phyloP scores from a whole-genome alignment of 2,888 invertebrate species.

The Drosophila eohydei region DNA sequence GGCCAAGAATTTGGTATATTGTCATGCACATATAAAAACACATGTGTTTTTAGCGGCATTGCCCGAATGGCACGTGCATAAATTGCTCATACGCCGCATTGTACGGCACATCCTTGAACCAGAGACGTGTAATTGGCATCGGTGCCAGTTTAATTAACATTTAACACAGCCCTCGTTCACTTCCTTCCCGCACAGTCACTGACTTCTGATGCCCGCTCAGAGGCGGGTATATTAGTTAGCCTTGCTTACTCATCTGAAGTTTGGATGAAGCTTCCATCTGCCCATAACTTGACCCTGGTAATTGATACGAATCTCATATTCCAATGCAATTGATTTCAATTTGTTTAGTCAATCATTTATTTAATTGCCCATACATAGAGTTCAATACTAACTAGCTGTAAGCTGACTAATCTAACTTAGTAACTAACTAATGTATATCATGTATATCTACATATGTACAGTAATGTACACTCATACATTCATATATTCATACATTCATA shows the following conservation, averaged over 20 bases:
- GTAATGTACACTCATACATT: no score
- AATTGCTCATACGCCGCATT: slow-evolving; percentile 42
- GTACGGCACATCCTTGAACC: slow-evolving; percentile 60
- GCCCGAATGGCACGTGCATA: slow-evolving; percentile 59
- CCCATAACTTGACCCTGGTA: background rate
- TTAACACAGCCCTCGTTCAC: slow-evolving; percentile 7
- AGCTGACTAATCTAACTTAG: background rate
- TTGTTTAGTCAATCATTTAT: background rate
- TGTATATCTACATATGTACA: no score
- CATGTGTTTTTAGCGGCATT: slow-evolving; percentile 1
- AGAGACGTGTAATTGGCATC: slow-evolving; percentile 33
- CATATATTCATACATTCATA: no score
- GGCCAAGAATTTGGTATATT: slow-evolving; percentile 53
- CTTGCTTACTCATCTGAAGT: background rate
- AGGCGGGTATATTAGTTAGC: background rate
- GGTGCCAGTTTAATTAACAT: slow-evolving; percentile 11
- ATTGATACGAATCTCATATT: background rate
- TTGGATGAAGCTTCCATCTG: background rate
- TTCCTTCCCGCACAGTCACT: slow-evolving; percentile 24
- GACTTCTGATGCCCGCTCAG: background rate
- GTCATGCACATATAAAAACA: slow-evolving; percentile 8
- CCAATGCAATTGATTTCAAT: background rate
- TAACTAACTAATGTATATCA: no score
- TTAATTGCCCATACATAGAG: background rate
- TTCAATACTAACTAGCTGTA: background rate